Percentiles rank a stretch among this genome's conserved stretches.
These are phyloP conservation scores for Orchesella flavescens DNA, from an alignment of 2,888 invertebrate species.

Conservation along the genomic window DNA sequence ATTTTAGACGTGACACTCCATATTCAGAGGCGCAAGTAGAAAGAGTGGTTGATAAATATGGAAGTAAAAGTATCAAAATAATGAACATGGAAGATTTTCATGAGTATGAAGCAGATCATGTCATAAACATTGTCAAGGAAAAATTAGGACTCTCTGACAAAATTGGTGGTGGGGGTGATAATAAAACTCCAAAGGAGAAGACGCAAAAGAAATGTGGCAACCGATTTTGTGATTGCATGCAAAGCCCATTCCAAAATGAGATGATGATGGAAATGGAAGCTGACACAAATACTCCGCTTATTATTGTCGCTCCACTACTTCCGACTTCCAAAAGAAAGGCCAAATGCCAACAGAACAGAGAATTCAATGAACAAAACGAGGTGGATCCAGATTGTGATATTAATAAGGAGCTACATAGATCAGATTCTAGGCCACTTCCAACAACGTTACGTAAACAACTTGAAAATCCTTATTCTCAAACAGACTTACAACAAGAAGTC, in stretches of 20 bases:
- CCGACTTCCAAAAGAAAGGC: too few species aligned
- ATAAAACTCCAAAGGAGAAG: neutral
- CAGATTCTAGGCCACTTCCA: too few species aligned
- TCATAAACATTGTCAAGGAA: neutral
- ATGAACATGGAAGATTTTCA: slow-evolving; percentile 45
- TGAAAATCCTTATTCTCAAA: too few species aligned
- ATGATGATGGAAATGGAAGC: too few species aligned
- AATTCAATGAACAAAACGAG: too few species aligned
- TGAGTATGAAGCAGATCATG: slow-evolving; percentile 3
- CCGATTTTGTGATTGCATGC: neutral
- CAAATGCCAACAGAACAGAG: too few species aligned
- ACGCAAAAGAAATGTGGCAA: neutral
- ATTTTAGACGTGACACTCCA: slow-evolving; percentile 32
- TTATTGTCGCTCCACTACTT: too few species aligned
- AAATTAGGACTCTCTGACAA: neutral
- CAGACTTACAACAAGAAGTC: too few species aligned
- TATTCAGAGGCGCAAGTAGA: slow-evolving; percentile 58
- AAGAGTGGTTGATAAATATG: slow-evolving; percentile 31
- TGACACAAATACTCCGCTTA: too few species aligned
- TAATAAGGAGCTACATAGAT: too few species aligned
- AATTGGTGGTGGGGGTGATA: neutral
- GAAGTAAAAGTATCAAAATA: slow-evolving; percentile 44
- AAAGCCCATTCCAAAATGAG: neutral
- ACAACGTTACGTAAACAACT: too few species aligned
- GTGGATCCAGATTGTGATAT: too few species aligned